Evolutionary conservation across 2,888 invertebrate genomes (phyloP).

Genomic region (Tetragonula carbonaria): DNA sequence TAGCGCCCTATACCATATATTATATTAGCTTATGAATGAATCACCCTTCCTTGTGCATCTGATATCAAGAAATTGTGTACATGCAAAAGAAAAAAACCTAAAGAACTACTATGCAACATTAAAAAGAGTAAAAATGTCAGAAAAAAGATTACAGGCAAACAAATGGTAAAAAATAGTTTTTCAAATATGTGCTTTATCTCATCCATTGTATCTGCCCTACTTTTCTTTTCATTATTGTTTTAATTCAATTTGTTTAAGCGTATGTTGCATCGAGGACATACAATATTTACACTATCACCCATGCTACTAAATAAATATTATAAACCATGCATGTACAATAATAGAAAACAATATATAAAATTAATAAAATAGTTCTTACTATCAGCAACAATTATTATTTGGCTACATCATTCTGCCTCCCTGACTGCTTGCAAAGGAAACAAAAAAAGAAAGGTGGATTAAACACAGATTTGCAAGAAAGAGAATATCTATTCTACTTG

Average conservation of each 20-base stretch:
- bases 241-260: not conserved
- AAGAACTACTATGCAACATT: slow-evolving; percentile 17
- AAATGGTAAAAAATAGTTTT: not conserved
- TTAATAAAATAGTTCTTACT: slow-evolving; percentile 80
- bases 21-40: slow-evolving; percentile 20
- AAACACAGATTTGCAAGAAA: slow-evolving; percentile 57
- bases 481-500: slow-evolving; percentile 42
- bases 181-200: not conserved
- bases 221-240: not conserved
- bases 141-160: not conserved
- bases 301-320: slow-evolving; percentile 25
- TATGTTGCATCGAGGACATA: not conserved
- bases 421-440: slow-evolving; percentile 82
- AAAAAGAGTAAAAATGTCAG: not conserved
- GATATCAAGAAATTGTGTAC: slow-evolving; percentile 12
- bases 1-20: slow-evolving; percentile 40
- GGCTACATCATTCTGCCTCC: slow-evolving; percentile 83
- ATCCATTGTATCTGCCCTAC: not conserved
- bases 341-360: slow-evolving; percentile 65
- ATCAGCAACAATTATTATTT: slow-evolving; percentile 83
- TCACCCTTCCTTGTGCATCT: slow-evolving; percentile 1
- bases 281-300: slow-evolving; percentile 7
- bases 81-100: slow-evolving; percentile 9
- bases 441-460: slow-evolving; percentile 76
- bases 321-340: slow-evolving; percentile 57